Base-by-base conservation (phyloP, 2,888 invertebrate genomes). In the Heliconius charithonia region DNA sequence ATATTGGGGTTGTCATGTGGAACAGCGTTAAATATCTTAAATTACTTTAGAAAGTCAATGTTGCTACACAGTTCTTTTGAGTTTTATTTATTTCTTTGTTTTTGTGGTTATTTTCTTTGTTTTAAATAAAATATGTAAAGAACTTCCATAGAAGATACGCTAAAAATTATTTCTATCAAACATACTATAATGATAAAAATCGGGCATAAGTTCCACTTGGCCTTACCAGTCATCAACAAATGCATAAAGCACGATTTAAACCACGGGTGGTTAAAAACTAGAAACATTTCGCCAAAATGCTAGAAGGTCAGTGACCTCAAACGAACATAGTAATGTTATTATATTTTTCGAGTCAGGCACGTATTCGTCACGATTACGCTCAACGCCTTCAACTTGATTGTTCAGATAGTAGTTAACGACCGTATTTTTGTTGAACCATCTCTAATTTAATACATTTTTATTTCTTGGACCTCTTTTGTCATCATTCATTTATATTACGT, bases 281-380 rank as follows among this genome's bases (percentile, higher is more conserved):
- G 72, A 45, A 81, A 74, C 63, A 66, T 80, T 82, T 80, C 66
- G 83, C 86, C 85, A 83, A 86, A 88, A 85, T 78, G 79, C 84
- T 80, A 81, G 13, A 78, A 74, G 80, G 80, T 83, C 76, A 82
- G 75, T 72, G 79, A 81, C 81, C 82, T 74, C 51, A 62, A 69
- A 73, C 29, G 74, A 83, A 78, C 79, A 79, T 69, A 70, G 69
- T 29, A 72, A 73, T 65, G 70, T 80, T 77, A 76, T 79, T 82
- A 80, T 71, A 82, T 82, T 81, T 77, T 78, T 80, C 81, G 73
- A 83, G 79, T 72, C 77, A 78, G 79, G 77, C 78, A 81, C 82
- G 82, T 82, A 83, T 82, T 83, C 82, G 81, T 84, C 83, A 84
- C 83, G 81, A 83, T 80, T 82, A 78, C 73, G 78, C 79, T 82